Base-by-base conservation (phyloP, 2,113 vertebrate genomes). In the Oriolus oriolus region DNA sequence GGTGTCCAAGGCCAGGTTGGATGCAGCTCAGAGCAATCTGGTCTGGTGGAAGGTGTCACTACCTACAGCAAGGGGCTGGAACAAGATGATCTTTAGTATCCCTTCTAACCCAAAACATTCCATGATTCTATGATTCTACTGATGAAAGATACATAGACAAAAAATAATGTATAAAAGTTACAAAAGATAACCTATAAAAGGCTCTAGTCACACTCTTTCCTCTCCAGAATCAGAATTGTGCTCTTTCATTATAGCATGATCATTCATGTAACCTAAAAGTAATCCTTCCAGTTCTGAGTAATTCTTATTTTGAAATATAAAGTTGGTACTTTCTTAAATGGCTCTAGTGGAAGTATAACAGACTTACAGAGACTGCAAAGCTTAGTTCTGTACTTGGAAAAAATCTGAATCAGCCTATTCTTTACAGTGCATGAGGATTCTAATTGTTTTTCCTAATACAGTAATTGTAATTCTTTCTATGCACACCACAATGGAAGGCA, bases 391-490 rank as follows among this genome's bases (percentile, higher is more conserved):
- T 28, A 22, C 47, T 78, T 78, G 52, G 44, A 64, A 26, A 81
- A 91, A 87, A 87, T n/a, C n/a, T 18, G 20, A 69, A 45, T 59
- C 44, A 69, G 41, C 13, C 61, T 39, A 13, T 27, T 64, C 23
- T 87, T 71, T 37, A 77, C 42, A 82, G 41, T 16, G 16, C 35
- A 65, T 14, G n/a, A 84, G 64, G 44, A 53, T 45, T n/a, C 45
- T 44, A 74, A 42, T 37, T 79, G 52, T 75, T 93, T 93, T 85
- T 89, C 74, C 74, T 76, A 85, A 76, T 22, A 59, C 7, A 78
- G 26, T 23, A 68, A 84, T 63, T 3, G 2, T 21, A 61, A 87
- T 77, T 61, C 49, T 82, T 85, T 83, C 78, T 73, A 20, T 1
- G 5, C 28, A 69, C 6, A 11, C 14, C 33, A 69, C 70, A 80